phyloP scores from a whole-genome alignment of 92 coral and sea anemone genomes.

The Scolanthus callimorphus region DNA sequence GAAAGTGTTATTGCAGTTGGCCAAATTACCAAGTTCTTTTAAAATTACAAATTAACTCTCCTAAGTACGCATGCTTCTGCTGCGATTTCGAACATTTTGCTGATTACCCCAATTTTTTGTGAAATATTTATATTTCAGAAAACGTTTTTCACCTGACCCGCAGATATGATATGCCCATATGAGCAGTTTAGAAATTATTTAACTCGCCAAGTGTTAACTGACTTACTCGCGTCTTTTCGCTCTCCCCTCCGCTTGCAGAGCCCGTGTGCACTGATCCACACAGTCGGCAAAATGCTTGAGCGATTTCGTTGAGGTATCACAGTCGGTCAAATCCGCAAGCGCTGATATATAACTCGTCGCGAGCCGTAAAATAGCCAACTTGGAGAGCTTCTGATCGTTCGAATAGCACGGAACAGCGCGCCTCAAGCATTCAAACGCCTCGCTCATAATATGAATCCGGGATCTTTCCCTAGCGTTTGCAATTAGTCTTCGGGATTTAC shows the following conservation, averaged over 20 bases:
- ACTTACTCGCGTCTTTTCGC: conserved; percentile 83
- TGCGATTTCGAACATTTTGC: no score
- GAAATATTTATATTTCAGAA: no score
- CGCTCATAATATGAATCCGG: conserved; percentile 92
- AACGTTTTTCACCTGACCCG: no score
- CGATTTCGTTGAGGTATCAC: conserved; percentile 82
- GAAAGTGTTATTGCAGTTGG: no score
- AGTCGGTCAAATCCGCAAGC: conserved; percentile 68
- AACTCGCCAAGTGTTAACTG: conserved; percentile 2
- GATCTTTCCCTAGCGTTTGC: conserved; percentile 97
- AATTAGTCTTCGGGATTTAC: conserved; percentile 80
- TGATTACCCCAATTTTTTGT: no score
- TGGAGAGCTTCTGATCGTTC: conserved; percentile 89
- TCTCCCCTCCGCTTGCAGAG: conserved; percentile 91
- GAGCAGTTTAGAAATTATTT: no score
- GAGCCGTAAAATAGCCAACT: conserved; percentile 82
- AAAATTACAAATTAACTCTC: no score
- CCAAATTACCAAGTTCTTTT: no score
- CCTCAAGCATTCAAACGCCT: conserved; percentile 89
- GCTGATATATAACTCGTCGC: conserved; percentile 97
- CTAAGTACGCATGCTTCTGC: no score
- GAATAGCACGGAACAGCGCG: conserved; percentile 95
- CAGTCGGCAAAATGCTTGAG: conserved; percentile 90
- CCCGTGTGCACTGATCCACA: conserved; percentile 89
- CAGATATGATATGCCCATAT: no score